Evolutionary conservation across 2,113 vertebrate species (phyloP).

Genomic region (Cisticola juncidis): DNA sequence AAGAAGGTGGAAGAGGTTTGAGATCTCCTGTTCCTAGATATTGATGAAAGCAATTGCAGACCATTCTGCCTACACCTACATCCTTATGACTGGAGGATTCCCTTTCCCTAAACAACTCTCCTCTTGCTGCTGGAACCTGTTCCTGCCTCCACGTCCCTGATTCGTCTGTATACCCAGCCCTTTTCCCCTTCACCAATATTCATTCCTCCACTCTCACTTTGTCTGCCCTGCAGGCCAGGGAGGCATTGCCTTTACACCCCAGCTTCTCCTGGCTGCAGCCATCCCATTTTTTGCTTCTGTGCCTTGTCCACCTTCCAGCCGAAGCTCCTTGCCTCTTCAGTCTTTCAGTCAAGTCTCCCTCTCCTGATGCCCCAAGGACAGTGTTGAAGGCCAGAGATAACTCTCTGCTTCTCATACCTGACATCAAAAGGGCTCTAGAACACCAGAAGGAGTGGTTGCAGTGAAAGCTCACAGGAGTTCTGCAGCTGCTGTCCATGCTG

Average conservation of each 20-base stretch:
- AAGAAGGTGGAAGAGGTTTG: neutral
- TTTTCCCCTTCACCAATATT: neutral
- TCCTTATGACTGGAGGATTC: neutral
- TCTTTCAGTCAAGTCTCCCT: neutral
- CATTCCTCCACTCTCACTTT: neutral
- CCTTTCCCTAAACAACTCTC: neutral
- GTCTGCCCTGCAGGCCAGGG: neutral
- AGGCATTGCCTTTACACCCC: neutral
- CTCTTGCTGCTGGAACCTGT: neutral
- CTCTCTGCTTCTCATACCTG: neutral
- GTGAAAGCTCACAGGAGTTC: neutral
- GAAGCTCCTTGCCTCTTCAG: neutral
- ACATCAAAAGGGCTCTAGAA: neutral
- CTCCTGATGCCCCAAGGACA: neutral
- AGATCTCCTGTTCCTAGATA: neutral
- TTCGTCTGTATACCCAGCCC: neutral
- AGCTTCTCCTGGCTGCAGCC: neutral
- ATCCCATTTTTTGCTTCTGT: neutral
- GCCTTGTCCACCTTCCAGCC: neutral
- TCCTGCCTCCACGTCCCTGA: neutral
- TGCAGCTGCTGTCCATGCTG: accelerated
- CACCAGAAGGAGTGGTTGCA: neutral
- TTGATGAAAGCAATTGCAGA: neutral
- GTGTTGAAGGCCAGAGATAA: neutral
- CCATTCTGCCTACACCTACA: accelerated